phyloP scores from a whole-genome alignment of 1,140 invertebrate genomes.

The Scaptodrosophila lebanonensis region DNA sequence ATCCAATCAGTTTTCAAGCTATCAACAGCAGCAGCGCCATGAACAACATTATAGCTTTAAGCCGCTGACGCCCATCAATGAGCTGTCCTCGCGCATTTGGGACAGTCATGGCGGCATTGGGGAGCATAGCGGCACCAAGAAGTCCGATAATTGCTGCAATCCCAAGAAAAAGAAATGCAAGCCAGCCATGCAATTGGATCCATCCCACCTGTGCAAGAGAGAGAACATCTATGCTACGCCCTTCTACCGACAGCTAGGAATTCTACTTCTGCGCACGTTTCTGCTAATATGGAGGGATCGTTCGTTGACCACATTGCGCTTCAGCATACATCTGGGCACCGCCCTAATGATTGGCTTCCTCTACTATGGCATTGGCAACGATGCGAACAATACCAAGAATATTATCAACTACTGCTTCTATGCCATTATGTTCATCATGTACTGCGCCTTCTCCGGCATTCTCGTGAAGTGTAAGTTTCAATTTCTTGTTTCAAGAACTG shows the following conservation, averaged over 20 bases:
- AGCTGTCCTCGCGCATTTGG: conserved; percentile 51
- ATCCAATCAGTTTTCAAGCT: conserved; percentile 9
- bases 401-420: conserved; percentile 90
- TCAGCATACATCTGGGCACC: conserved; percentile 86
- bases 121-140: conserved; percentile 3
- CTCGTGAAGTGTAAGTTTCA: conserved; percentile 89
- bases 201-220: conserved; percentile 59
- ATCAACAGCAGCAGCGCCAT: conserved; percentile 2
- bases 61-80: conserved; percentile 62
- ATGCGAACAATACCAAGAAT: conserved; percentile 84
- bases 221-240: conserved; percentile 80
- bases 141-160: conserved; percentile 42
- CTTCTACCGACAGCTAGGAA: conserved; percentile 82
- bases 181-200: conserved; percentile 56
- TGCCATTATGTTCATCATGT: conserved; percentile 90
- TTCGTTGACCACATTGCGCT: conserved; percentile 84
- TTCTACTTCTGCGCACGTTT: conserved; percentile 82
- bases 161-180: conserved; percentile 55
- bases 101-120: conserved; percentile 43
- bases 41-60: conserved; percentile 28
- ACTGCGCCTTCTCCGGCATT: conserved; percentile 90
- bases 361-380: conserved; percentile 88
- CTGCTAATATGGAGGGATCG: conserved; percentile 79
- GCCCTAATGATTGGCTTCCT: conserved; percentile 88
- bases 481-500: not conserved